A percentile compares a stretch with the other conserved stretches of the same genome.
phyloP scores from a whole-genome alignment of 1,140 invertebrate species.

The Cotesia typhae region DNA sequence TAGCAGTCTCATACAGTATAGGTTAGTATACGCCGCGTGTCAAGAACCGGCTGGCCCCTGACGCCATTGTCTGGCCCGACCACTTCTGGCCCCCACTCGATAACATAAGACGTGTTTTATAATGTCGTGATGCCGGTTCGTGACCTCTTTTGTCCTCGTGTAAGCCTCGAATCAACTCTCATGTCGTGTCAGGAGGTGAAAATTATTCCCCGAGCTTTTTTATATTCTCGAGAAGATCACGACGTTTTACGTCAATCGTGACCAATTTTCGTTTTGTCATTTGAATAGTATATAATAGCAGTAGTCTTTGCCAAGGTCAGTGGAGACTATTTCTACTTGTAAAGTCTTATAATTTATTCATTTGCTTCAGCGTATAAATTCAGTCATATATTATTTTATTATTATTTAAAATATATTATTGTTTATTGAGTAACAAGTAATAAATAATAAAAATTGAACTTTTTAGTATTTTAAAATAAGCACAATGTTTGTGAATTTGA shows the following conservation, averaged over 20 bases:
- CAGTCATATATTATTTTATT: too few relatives aligned
- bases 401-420: too few relatives aligned
- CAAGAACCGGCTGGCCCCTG: slow-evolving; percentile 62
- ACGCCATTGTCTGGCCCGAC: slow-evolving; percentile 57
- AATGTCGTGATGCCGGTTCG: slow-evolving; percentile 43
- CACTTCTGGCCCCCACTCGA: slow-evolving; percentile 30
- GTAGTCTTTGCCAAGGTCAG: slow-evolving; percentile 23
- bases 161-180: not conserved
- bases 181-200: slow-evolving; percentile 1
- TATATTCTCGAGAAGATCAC: slow-evolving; percentile 15
- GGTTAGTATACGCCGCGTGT: slow-evolving; percentile 46
- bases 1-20: slow-evolving; percentile 32
- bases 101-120: slow-evolving; percentile 40
- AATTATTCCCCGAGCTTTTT: slow-evolving; percentile 32
- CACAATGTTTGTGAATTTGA: too few relatives aligned
- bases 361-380: too few relatives aligned
- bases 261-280: slow-evolving; percentile 22
- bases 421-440: too few relatives aligned
- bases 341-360: not conserved
- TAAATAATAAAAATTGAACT: too few relatives aligned
- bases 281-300: not conserved
- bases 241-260: slow-evolving; percentile 15
- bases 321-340: not conserved
- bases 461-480: too few relatives aligned
- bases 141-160: slow-evolving; percentile 51